A percentile compares a stretch with the other conserved stretches of the same genome.
phyloP scores from a whole-genome alignment of 2,888 invertebrate genomes.

The Ochlodes sylvanus region DNA sequence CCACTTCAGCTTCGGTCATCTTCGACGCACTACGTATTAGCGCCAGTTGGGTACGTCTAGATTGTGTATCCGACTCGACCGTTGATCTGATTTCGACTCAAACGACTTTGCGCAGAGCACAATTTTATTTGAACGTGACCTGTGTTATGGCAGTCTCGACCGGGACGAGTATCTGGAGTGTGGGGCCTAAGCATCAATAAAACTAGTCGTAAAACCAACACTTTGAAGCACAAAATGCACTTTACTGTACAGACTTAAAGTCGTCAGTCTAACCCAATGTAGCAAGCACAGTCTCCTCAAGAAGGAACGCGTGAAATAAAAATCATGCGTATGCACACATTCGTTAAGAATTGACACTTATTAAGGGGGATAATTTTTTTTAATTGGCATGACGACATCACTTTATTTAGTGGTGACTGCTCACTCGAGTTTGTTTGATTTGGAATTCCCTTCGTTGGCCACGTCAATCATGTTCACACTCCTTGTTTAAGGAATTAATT shows the following conservation, averaged over 20 bases:
- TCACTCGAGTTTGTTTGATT: conserved; percentile 74
- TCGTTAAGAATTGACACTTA: conserved; percentile 85
- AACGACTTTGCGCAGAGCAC: not conserved
- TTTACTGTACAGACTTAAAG: conserved; percentile 47
- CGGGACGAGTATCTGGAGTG: conserved; percentile 57
- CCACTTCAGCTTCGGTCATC: conserved; percentile 80
- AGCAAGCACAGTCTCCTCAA: conserved; percentile 10
- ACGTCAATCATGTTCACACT: conserved; percentile 54
- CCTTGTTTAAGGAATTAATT: conserved; percentile 43
- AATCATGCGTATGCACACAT: conserved; percentile 84
- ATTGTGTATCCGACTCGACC: conserved; percentile 1
- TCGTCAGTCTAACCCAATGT: conserved; percentile 18
- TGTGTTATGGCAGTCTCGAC: conserved; percentile 20
- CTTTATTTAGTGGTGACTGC: conserved; percentile 72
- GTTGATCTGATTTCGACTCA: conserved; percentile 18
- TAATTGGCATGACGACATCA: conserved; percentile 84
- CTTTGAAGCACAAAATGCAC: conserved; percentile 51
- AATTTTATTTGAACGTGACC: not conserved
- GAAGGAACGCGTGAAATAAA: conserved; percentile 81
- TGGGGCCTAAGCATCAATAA: conserved; percentile 83
- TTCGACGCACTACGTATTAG: conserved; percentile 70
- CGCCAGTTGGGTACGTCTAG: conserved; percentile 40
- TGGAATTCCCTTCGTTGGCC: conserved; percentile 66
- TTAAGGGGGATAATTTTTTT: conserved; percentile 83
- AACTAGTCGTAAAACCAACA: conserved; percentile 75